phyloP scores from a whole-genome alignment of 2,113 vertebrate species.

The Rhombomys opimus region DNA sequence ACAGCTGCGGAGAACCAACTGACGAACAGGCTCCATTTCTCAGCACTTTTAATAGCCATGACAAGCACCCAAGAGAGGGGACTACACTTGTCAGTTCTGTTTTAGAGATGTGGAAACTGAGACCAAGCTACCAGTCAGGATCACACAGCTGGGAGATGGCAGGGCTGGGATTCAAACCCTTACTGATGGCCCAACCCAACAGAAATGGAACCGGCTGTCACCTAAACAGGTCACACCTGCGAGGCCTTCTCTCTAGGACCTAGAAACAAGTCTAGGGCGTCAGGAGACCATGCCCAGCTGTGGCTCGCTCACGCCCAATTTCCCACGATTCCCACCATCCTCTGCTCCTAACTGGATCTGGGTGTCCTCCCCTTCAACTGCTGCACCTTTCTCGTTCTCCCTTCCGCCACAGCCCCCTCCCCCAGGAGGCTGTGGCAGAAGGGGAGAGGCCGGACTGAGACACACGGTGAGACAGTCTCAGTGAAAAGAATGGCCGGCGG shows the following conservation, averaged over 20 bases:
- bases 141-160: neutral
- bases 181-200: neutral
- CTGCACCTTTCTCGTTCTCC: neutral
- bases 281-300: neutral
- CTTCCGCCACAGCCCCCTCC: neutral
- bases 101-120: slow-evolving; percentile 11
- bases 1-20: accelerated
- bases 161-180: neutral
- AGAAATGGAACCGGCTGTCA: accelerated
- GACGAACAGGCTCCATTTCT: neutral
- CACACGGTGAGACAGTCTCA: neutral
- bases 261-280: neutral
- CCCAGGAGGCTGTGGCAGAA: neutral
- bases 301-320: neutral
- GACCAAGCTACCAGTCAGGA: neutral
- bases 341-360: accelerated
- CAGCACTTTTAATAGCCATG: neutral
- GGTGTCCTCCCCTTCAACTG: no score
- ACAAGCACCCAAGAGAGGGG: neutral
- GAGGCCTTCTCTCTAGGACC: neutral
- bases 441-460: neutral
- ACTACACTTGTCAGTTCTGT: neutral
- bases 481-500: neutral
- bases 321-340: neutral
- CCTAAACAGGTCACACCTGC: neutral